Conservation (phyloP, 2,888 invertebrate genomes). For the Sialis lutaria region DNA sequence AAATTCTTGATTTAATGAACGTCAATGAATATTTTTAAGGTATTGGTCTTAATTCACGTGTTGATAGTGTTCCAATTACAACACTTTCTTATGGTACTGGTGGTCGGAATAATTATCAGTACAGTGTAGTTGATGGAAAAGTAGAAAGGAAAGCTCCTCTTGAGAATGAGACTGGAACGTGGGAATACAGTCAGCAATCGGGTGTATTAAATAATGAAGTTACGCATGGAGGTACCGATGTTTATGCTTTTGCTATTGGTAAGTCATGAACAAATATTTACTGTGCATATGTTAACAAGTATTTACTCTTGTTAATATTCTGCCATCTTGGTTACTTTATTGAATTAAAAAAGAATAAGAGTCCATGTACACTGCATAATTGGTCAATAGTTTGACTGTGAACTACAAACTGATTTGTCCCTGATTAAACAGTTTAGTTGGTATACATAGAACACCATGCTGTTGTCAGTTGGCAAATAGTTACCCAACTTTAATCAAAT, state of each 20-base stretch:
- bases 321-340: too few species aligned
- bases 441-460: too few species aligned
- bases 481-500: too few species aligned
- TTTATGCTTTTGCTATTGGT: conserved; percentile 67
- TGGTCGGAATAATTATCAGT: conserved; percentile 47
- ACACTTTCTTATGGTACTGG: conserved; percentile 64
- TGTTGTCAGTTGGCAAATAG: too few species aligned
- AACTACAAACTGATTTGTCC: too few species aligned
- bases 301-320: too few species aligned
- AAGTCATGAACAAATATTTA: neutral
- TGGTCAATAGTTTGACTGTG: too few species aligned
- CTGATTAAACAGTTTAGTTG: too few species aligned
- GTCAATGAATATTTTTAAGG: conserved; percentile 24
- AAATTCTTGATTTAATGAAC: neutral
- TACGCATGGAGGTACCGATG: conserved; percentile 72
- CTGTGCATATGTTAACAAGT: too few species aligned
- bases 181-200: conserved; percentile 55
- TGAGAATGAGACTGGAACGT: conserved; percentile 37
- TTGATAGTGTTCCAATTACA: conserved; percentile 34
- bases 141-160: conserved; percentile 42
- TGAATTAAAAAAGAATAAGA: too few species aligned
- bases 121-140: conserved; percentile 19
- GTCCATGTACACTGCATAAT: too few species aligned
- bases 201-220: conserved; percentile 54
- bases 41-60: conserved; percentile 39